Evolutionary conservation across 2,113 vertebrate genomes (phyloP), one percentile per base, ranked within the genome.

Genomic region (Haemorhous mexicanus): DNA sequence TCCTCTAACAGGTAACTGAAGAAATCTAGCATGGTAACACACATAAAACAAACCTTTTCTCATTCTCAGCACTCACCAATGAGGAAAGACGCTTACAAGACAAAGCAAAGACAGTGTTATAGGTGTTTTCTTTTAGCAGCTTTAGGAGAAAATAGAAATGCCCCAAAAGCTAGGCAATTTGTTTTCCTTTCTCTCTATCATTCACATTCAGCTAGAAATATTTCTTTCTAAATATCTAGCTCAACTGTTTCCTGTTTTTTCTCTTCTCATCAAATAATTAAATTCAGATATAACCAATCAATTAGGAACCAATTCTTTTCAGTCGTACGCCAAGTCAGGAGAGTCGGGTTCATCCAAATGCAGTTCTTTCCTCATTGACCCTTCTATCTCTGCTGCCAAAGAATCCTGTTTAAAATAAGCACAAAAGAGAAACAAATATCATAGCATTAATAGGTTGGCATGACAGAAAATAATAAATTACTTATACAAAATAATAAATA

Each of bases 301-400:
- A 44, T 80, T 55, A 75, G 66, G 21, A 94, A 83, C 2, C 35
- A 90, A 88, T 81, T 89, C 7, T 74, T 83, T 84, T 67, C 18
- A 70, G 63, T 46, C 98, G 0, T 98, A 98, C 98, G 96, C 97
- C n/a, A 98, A 98, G 77, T 99, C 99, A 47, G 99, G 98, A 53
- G 98, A 98, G 39, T 99, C 99, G 0, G 99, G 98, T 76, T 99
- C 99, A 91, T 99, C 99, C 97, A 99, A 97, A 96, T 99, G 98
- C 47, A 99, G 98, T 73, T 99, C 99, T 95, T 99, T 99, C 86
- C 99, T 98, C 99, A 99, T 99, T 20, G 99, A 99, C 28, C 99
- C 99, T 97, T 99, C 99, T 73, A 99, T 99, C 96, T 99, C 99
- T 16, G 99, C 99, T 39, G 99, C 99, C 97, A 99, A 93, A 46